A percentile compares a stretch with the other conserved stretches of the same genome.
Evolutionary conservation across 2,888 invertebrate genomes (phyloP).

Genomic region (Caprella mutica): DNA sequence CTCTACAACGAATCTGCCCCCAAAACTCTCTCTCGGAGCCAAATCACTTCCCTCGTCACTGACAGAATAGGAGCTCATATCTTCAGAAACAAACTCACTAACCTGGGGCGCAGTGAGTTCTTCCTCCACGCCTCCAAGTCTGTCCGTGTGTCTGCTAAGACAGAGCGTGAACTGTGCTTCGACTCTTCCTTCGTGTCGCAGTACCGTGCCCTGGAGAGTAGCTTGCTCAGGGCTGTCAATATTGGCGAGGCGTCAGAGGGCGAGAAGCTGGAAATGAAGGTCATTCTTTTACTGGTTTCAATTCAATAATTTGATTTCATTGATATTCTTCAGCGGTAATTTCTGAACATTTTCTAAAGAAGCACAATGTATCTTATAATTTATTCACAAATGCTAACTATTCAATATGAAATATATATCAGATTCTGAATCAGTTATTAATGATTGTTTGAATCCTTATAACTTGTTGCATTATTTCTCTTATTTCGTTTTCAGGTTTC

Average conservation of each 20-base stretch:
- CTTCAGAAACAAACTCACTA: slow-evolving; percentile 70
- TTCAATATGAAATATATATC: too few relatives aligned
- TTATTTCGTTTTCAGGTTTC: too few relatives aligned
- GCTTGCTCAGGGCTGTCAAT: slow-evolving; percentile 18
- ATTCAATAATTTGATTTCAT: too few relatives aligned
- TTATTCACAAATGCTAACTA: too few relatives aligned
- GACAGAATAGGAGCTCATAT: slow-evolving; percentile 82
- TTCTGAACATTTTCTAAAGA: too few relatives aligned
- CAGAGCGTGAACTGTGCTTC: slow-evolving; percentile 65
- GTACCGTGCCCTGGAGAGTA: slow-evolving; percentile 53
- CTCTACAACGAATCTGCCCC: slow-evolving; percentile 76
- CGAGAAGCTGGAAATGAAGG: slow-evolving; percentile 2
- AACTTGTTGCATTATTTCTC: too few relatives aligned
- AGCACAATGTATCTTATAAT: too few relatives aligned
- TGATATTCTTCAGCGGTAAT: too few relatives aligned
- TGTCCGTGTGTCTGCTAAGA: slow-evolving; percentile 71
- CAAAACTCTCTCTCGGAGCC: slow-evolving; percentile 57
- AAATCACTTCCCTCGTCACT: slow-evolving; percentile 68
- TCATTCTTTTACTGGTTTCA: not conserved
- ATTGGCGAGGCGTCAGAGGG: not conserved
- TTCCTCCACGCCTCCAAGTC: slow-evolving; percentile 87
- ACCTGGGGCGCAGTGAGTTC: slow-evolving; percentile 75
- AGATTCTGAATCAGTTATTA: too few relatives aligned
- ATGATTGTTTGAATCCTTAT: too few relatives aligned
- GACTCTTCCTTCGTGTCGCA: slow-evolving; percentile 92